These are phyloP conservation scores for Nestor notabilis DNA, from an alignment of 2,113 vertebrate genomes.

Conservation along the genomic window DNA sequence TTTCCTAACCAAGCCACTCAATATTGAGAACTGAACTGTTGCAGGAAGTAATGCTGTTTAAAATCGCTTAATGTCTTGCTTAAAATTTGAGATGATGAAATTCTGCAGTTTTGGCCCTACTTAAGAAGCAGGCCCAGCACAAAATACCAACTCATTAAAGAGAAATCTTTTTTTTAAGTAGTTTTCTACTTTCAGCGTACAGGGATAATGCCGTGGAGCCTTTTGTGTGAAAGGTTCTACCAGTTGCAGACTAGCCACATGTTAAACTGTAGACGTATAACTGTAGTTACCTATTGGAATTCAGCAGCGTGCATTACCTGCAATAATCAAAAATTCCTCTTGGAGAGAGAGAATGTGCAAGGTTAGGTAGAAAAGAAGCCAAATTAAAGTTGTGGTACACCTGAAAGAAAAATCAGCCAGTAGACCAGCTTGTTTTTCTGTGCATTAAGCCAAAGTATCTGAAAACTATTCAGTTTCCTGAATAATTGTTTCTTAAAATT, in stretches of 20 bases:
- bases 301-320: not conserved
- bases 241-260: not conserved
- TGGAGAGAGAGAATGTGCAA: rapidly evolving
- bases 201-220: not conserved
- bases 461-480: not conserved
- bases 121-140: not conserved
- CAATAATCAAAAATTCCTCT: not conserved
- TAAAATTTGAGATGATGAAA: not conserved
- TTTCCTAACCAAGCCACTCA: not conserved
- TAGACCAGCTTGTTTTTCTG: not conserved
- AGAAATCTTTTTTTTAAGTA: not conserved
- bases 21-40: not conserved
- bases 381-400: not conserved
- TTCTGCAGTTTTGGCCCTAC: not conserved
- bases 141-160: not conserved
- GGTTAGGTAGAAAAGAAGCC: not conserved
- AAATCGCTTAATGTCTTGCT: not conserved
- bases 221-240: not conserved
- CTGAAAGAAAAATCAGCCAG: not conserved
- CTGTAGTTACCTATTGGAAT: not conserved
- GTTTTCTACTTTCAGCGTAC: not conserved
- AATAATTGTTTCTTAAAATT: not conserved
- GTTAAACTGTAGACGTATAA: not conserved
- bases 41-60: not conserved
- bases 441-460: not conserved